These are phyloP conservation scores for Operophtera brumata DNA, from an alignment of 2,888 invertebrate species.

Conservation along the genomic window DNA sequence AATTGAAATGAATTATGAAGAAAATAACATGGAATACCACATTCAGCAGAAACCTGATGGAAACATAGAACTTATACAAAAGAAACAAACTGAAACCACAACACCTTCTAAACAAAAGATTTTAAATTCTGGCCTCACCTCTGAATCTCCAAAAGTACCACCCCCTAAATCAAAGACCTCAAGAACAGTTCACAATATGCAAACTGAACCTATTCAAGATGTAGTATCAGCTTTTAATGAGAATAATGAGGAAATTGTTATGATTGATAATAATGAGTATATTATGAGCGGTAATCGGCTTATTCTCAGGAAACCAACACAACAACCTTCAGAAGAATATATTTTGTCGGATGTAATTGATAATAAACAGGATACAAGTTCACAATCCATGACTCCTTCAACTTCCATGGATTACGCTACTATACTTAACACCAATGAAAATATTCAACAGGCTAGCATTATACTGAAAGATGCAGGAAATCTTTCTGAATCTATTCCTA, in stretches of 20 bases:
- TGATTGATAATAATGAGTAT: slow-evolving; percentile 82
- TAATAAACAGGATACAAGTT: slow-evolving; percentile 45
- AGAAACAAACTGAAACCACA: slow-evolving; percentile 45
- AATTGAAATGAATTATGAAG: slow-evolving; percentile 49
- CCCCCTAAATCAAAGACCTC: slow-evolving; percentile 31
- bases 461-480: slow-evolving; percentile 55
- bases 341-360: slow-evolving; percentile 52
- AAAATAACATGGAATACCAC: slow-evolving; percentile 57
- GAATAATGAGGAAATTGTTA: slow-evolving; percentile 60
- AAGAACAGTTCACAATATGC: slow-evolving; percentile 35
- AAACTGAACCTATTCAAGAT: slow-evolving; percentile 50
- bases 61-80: slow-evolving; percentile 76
- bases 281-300: slow-evolving; percentile 70
- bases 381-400: slow-evolving; percentile 43
- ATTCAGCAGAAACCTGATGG: slow-evolving; percentile 60
- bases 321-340: slow-evolving; percentile 44
- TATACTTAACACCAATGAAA: slow-evolving; percentile 44
- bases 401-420: slow-evolving; percentile 56
- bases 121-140: slow-evolving; percentile 58
- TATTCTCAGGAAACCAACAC: slow-evolving; percentile 48
- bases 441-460: slow-evolving; percentile 49
- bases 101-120: slow-evolving; percentile 61
- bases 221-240: slow-evolving; percentile 37
- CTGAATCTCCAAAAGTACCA: slow-evolving; percentile 36
- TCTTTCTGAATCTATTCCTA: slow-evolving; percentile 68